Base-by-base conservation (phyloP, 2,113 vertebrate species). In the Neogale vison region DNA sequence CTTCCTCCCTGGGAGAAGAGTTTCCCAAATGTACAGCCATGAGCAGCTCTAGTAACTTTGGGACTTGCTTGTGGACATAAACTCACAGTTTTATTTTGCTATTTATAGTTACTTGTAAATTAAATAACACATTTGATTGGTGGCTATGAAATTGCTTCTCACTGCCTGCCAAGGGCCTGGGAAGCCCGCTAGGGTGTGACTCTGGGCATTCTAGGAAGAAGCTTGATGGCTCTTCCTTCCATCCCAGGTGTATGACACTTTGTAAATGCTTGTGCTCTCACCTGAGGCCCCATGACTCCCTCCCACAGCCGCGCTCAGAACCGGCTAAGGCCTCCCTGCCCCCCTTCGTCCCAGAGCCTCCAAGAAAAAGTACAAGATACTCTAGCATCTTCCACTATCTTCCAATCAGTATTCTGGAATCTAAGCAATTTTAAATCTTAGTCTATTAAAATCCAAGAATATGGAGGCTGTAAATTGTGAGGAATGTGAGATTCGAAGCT, bases 41-140 rank as follows among this genome's bases (percentile, higher is more conserved):
- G 21, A 67, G 29, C 42, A 96, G 74, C 55, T 82, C 97, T 96
- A 93, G 97, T 55, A 90, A 88, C 94, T 92, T 81, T n/a, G 77
- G 69, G n/a, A 26, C 93, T 50, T 52, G 74, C 71, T 85, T 36
- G 18, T 21, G 69, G 65, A 93, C 89, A 95, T 20, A 86, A 65
- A 55, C 87, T 94, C 95, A 71, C 86, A 69, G 15, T 90, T 97
- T 97, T 94, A 97, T 95, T 93, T 98, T 96, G 69, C 50, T 89
- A 82, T 96, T 97, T 98, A 94, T 82, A 97, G 59, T 88, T 90
- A 72, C 69, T 96, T 47, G 0, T 97, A 95, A 97, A 98, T 96
- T 95, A 92, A 97, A 92, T 96, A 91, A 93, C 81, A 93, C 57
- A 85, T 61, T 98, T 97, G 91, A 97, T 45, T 96, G 94, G 71